These are phyloP conservation scores for Narcine bancroftii DNA, from an alignment of 2,113 vertebrate genomes.

Conservation along the genomic window DNA sequence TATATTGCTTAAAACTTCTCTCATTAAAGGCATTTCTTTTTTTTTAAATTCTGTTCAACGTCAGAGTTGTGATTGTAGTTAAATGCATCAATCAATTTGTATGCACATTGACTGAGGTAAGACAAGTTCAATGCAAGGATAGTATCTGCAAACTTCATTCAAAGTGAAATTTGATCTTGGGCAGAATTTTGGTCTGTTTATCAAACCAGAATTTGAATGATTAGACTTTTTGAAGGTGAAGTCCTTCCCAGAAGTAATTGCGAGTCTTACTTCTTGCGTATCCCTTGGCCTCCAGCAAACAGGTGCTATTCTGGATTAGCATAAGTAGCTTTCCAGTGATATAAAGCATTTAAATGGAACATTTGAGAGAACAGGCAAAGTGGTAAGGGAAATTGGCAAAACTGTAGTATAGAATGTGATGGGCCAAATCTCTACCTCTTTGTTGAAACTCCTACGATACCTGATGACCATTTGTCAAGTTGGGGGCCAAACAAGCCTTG, in stretches of 20 bases:
- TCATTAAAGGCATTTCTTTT: not conserved
- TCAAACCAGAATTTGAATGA: not conserved
- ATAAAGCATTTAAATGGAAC: not conserved
- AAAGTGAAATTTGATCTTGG: not conserved
- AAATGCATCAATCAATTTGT: not conserved
- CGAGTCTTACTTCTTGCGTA: not conserved
- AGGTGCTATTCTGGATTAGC: not conserved
- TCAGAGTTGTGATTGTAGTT: not conserved
- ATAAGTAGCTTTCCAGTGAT: not conserved
- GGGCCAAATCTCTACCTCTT: not conserved
- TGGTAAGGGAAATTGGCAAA: not conserved
- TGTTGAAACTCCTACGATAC: not conserved
- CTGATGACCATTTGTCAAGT: not conserved
- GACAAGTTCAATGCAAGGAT: not conserved
- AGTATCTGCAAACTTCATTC: not conserved
- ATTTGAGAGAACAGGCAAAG: not conserved
- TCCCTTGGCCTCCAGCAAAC: not conserved
- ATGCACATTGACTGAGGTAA: not conserved
- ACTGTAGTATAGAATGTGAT: not conserved
- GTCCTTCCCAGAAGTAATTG: not conserved
- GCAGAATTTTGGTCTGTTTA: not conserved
- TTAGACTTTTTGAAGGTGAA: slow-evolving; percentile 8
- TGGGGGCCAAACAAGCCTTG: not conserved
- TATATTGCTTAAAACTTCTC: not conserved
- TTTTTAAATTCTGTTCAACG: not conserved